Evolutionary conservation across 2,888 invertebrate species (phyloP).

Genomic region (Punctoribates punctum): DNA sequence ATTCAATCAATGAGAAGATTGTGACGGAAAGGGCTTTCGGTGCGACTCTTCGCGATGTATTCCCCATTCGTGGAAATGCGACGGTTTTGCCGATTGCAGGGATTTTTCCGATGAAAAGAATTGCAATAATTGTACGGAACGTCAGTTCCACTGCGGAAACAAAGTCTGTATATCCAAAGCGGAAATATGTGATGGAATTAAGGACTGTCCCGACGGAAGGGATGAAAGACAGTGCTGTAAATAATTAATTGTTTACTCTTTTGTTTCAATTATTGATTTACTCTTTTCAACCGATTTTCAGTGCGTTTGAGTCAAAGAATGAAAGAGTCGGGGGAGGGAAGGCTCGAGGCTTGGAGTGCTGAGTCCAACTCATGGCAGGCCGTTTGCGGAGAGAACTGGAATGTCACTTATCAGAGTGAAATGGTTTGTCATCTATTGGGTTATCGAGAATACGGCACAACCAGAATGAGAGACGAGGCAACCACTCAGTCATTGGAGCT

Average conservation of each 20-base stretch:
- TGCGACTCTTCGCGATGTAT: constrained; percentile 52
- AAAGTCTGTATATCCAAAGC: constrained; percentile 46
- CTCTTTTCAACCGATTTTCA: not conserved
- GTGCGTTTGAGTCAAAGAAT: constrained; percentile 41
- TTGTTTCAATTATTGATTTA: not conserved
- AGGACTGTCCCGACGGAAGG: constrained; percentile 48
- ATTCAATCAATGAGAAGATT: constrained; percentile 13
- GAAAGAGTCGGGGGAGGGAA: constrained; percentile 45
- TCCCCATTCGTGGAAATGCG: constrained; percentile 52
- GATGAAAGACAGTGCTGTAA: constrained; percentile 49
- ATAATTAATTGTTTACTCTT: constrained; percentile 7
- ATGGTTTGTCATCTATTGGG: constrained; percentile 48
- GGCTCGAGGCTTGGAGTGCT: constrained; percentile 47
- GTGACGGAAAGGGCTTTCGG: constrained; percentile 49
- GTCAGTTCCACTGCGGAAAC: constrained; percentile 47
- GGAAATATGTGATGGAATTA: constrained; percentile 48
- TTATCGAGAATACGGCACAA: constrained; percentile 44
- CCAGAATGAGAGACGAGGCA: constrained; percentile 44
- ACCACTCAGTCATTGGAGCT: constrained; percentile 2
- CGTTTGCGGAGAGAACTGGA: constrained; percentile 49
- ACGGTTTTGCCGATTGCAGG: constrained; percentile 52
- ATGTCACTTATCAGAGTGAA: constrained; percentile 44
- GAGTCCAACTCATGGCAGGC: constrained; percentile 46
- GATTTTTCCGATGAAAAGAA: constrained; percentile 54
- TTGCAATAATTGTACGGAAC: constrained; percentile 57